Evolutionary conservation across 2,797 vertebrate genomes (phyloP), one percentile per base, ranked within the genome.

Genomic region (Hippoglossus hippoglossus): DNA sequence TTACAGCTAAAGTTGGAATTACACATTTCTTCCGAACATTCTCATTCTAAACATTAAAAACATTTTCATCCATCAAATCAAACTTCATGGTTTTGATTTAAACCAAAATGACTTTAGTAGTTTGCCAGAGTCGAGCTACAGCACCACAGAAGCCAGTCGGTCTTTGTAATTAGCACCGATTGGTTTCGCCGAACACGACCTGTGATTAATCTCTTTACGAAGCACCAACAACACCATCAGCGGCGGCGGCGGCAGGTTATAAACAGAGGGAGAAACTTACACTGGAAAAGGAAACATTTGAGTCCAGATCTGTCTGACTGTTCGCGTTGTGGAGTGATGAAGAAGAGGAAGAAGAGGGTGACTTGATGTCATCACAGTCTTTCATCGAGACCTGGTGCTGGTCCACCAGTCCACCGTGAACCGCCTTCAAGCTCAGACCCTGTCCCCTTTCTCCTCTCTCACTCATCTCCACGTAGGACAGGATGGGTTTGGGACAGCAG

Each of bases 271-370:
- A 93, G 82, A 90, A 89, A 95, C 96, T 97, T 96, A 99, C 98
- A 96, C 98, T 98, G 94, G 97, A 97, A 96, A 96, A 98, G 93
- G 97, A 95, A 91, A 96, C 95, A 89, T 96, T 97, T 92, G 98
- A 97, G 94, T 99, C 98, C 94, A 98, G 94, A 92, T 97, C 97
- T 77, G 96, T 96, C 93, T 98, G 97, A 94, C 97, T 97, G 95
- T 97, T 97, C 80, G 96, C 95, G 89, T 97, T 97, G 96, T 97
- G 96, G 84, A 96, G 95, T 18, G 89, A 92, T 57, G 92, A 91
- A 73, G 91, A 91, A 67, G 90, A 91, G 73, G 89, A 91, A 67
- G 91, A 91, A 69, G 91, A 90, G 1, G 88, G 87, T 85, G 96
- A 96, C 93, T 96, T 98, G 95, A 97, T 96, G 94, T 98, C 97